Percentiles rank a stretch among this genome's conserved stretches.
Evolutionary conservation across 2,113 vertebrate genomes (phyloP).

Genomic region (Pycnonotus jocosus): DNA sequence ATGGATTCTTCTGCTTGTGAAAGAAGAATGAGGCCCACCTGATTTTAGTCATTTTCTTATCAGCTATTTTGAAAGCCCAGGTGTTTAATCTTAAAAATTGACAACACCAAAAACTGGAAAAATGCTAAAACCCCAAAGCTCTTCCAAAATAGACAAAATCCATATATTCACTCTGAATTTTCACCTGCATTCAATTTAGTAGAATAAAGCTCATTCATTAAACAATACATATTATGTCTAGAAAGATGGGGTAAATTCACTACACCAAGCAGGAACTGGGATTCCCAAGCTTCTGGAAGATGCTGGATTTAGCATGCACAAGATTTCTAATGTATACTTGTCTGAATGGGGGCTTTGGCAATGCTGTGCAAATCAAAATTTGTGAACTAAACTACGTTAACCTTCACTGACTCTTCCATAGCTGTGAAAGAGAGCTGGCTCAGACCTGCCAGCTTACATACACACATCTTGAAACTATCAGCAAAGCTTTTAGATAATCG

Average conservation of each 20-base stretch:
- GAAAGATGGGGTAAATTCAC: not conserved
- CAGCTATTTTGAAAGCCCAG: not conserved
- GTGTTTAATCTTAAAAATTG: not conserved
- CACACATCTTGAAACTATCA: not conserved
- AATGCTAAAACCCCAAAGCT: not conserved
- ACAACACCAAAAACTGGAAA: not conserved
- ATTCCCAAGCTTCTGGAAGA: not conserved
- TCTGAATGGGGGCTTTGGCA: not conserved
- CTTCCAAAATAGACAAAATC: not conserved
- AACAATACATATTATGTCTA: not conserved
- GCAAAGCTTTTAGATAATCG: not conserved
- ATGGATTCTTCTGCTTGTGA: not conserved
- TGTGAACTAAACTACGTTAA: not conserved
- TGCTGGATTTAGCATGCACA: not conserved
- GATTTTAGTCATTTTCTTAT: not conserved
- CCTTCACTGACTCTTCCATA: not conserved
- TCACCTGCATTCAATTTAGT: not conserved
- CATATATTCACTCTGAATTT: not conserved
- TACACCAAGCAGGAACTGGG: rapidly evolving
- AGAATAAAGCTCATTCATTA: not conserved
- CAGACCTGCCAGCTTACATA: not conserved
- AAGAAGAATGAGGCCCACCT: not conserved
- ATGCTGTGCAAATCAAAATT: not conserved
- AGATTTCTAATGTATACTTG: not conserved
- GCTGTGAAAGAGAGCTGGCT: not conserved